Percentiles rank a stretch among this genome's conserved stretches.
These are phyloP conservation scores for Andrena bicolor DNA, from an alignment of 2,888 invertebrate genomes.

Conservation along the genomic window DNA sequence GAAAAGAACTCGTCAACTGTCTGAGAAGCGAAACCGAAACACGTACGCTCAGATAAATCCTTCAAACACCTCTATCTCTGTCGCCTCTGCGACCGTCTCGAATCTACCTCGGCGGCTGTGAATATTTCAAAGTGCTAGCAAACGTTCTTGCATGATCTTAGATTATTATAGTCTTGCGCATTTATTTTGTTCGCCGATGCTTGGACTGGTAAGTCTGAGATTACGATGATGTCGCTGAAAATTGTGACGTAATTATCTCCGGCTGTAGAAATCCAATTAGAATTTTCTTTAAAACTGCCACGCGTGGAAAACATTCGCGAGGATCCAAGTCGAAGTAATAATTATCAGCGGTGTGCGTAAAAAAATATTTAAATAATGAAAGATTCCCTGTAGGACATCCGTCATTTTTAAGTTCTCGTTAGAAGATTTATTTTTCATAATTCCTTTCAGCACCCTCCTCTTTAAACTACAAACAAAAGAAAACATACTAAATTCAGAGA, in stretches of 20 bases:
- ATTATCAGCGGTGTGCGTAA: too few species aligned
- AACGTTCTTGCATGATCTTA: conserved; percentile 34
- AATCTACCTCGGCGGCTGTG: not conserved
- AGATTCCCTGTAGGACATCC: too few species aligned
- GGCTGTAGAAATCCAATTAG: not conserved
- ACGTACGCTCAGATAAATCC: conserved; percentile 54
- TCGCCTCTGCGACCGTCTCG: not conserved
- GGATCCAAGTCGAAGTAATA: too few species aligned
- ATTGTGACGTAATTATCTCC: too few species aligned
- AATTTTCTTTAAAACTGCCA: too few species aligned
- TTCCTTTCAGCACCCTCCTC: too few species aligned
- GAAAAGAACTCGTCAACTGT: conserved; percentile 48
- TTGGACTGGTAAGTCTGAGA: not conserved
- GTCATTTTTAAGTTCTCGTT: too few species aligned
- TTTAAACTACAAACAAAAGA: too few species aligned
- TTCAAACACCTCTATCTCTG: conserved; percentile 22
- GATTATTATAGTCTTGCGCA: not conserved
- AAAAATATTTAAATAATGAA: too few species aligned
- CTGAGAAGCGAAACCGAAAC: conserved; percentile 32
- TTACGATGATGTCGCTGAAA: not conserved
- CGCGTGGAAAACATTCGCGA: too few species aligned
- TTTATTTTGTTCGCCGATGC: not conserved
- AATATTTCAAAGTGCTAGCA: not conserved
- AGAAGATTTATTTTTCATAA: too few species aligned
- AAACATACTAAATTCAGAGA: too few species aligned